phyloP scores from a whole-genome alignment of 2,797 vertebrate genomes.

The Tokudaia tokunoshimensis region DNA sequence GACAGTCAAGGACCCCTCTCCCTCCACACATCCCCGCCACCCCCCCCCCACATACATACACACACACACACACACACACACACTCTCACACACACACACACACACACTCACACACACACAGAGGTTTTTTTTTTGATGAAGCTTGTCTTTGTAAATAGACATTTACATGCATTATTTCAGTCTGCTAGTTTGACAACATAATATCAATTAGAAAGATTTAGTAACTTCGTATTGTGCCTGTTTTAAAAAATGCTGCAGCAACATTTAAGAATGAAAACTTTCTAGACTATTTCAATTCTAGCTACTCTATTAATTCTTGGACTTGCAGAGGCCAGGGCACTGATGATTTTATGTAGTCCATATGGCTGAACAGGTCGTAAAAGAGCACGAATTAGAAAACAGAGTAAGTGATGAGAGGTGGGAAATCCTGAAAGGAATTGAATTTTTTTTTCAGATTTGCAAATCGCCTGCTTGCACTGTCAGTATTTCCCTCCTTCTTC shows the following conservation, averaged over 20 bases:
- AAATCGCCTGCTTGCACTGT: conserved; percentile 8
- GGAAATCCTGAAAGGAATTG: conserved; percentile 46
- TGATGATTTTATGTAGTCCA: conserved; percentile 21
- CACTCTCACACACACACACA: too few species aligned
- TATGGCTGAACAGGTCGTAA: conserved; percentile 7
- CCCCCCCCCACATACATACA: too few species aligned
- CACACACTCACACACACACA: too few species aligned
- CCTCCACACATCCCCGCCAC: too few species aligned
- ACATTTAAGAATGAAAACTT: conserved; percentile 47
- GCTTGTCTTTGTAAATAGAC: neutral
- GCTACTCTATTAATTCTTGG: conserved; percentile 1
- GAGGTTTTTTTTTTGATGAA: neutral
- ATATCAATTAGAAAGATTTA: neutral
- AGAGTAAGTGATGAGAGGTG: conserved; percentile 14
- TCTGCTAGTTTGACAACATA: conserved; percentile 32
- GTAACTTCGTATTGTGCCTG: neutral
- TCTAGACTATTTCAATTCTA: neutral
- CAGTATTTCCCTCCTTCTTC: neutral
- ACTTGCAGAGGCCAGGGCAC: neutral
- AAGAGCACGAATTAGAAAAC: neutral
- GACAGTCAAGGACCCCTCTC: neutral
- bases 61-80: too few species aligned
- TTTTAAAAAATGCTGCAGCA: neutral
- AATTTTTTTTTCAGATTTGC: conserved; percentile 53
- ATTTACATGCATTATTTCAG: neutral